Evolutionary conservation across 1,140 invertebrate species (phyloP), one percentile per base, ranked within the genome.

Genomic region (Oedothorax gibbosus): DNA sequence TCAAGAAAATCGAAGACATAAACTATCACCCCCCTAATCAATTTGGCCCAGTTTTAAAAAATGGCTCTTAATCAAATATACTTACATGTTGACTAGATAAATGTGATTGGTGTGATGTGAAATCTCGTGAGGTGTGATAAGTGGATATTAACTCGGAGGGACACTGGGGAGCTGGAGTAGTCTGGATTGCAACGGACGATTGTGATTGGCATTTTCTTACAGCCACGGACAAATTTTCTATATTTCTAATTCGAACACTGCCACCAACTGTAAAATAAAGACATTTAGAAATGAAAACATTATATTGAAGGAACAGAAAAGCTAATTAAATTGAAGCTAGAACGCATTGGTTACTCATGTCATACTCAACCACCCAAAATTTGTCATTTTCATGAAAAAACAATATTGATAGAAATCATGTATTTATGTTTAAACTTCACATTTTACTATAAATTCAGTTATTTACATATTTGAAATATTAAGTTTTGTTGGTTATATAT

Each of bases 131-230:
- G 49, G 18, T 35, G 15, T 57, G 53, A 14, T 57, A 57, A 21
- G 56, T 35, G 6, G 69, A 71, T 35, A 71, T 71, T 15, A 71
- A n/a, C 12, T n/a, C 18, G 20, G 77, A 10, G 7, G 62, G 65
- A n/a, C 62, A 79, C 11, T 66, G 77, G 5, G 62, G 10, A 0
- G 50, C 11, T 0, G 64, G 64, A 56, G 62, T 79, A 15, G 77
- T 79, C 35, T 79, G 77, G 11, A 79, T 50, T 15, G 49, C 77
- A 7, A 79, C 77, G 6, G 21, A 68, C 6, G 77, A 54, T 14
- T 11, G n/a, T 5, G 15, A 15, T 12, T 9, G 49, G 18, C 15
- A 4, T 77, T 51, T 64, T 20, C 65, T 77, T 51, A 77, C n/a
- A 77, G n/a, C 75, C 49, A 77, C 2, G 75, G 75, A 65, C 21